Evolutionary conservation across 2,797 vertebrate species (phyloP).

Genomic region (Poliocrania exsul): DNA sequence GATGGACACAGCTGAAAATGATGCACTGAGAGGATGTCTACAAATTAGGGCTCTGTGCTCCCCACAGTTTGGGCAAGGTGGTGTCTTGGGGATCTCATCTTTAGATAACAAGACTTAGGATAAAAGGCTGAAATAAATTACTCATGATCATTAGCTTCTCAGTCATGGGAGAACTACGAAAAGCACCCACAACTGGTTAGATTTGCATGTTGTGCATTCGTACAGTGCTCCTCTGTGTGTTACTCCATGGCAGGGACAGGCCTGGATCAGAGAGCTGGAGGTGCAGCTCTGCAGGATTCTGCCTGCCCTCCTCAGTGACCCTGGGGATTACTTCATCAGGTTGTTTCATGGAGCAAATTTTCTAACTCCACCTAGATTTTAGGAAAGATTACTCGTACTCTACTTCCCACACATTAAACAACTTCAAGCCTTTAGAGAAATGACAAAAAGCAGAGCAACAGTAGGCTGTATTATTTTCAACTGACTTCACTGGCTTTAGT

Average conservation of each 20-base stretch:
- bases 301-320: not conserved
- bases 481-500: not conserved
- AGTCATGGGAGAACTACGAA: not conserved
- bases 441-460: not conserved
- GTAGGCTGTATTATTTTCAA: not conserved
- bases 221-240: not conserved
- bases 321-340: not conserved
- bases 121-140: not conserved
- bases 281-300: not conserved
- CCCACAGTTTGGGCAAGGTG: not conserved
- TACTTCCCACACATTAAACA: not conserved
- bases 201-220: not conserved
- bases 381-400: conserved; percentile 9
- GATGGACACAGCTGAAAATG: not conserved
- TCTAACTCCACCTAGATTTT: not conserved
- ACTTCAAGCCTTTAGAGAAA: conserved; percentile 8
- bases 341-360: not conserved
- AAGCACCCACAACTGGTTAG: not conserved
- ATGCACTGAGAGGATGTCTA: not conserved
- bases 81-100: not conserved
- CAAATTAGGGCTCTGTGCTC: not conserved
- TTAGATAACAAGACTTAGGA: not conserved
- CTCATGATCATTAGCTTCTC: not conserved
- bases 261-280: not conserved
- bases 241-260: not conserved